Percentiles rank a stretch among this genome's conserved stretches.
Evolutionary conservation across 2,113 vertebrate species (phyloP).

Genomic region (Uria lomvia): DNA sequence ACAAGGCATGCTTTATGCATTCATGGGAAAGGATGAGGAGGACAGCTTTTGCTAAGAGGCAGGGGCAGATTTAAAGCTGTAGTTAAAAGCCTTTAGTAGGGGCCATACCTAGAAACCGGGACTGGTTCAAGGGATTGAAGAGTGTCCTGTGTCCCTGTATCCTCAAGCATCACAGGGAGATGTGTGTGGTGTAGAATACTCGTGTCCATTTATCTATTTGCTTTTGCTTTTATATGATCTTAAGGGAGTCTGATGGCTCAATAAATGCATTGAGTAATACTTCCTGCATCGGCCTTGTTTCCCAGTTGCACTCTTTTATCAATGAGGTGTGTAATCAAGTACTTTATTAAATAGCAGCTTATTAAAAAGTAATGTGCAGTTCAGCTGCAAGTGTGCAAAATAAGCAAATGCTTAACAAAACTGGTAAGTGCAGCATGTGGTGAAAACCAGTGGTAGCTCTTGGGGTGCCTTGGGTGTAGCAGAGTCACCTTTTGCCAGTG

Average conservation of each 20-base stretch:
- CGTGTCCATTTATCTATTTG: not conserved
- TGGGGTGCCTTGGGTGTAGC: not conserved
- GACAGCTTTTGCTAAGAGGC: not conserved
- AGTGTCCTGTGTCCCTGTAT: not conserved
- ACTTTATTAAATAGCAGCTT: not conserved
- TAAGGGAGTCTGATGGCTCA: not conserved
- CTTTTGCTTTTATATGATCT: not conserved
- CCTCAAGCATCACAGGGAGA: not conserved
- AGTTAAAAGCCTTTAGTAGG: not conserved
- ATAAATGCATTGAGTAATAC: conserved; percentile 6
- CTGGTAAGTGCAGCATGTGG: not conserved
- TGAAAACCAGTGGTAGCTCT: not conserved
- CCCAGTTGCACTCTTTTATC: not conserved
- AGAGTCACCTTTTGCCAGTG: not conserved
- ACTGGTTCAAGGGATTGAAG: not conserved
- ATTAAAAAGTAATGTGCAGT: not conserved
- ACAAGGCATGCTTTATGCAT: not conserved
- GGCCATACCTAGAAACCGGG: not conserved
- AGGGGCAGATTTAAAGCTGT: not conserved
- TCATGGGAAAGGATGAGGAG: not conserved
- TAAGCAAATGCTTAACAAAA: not conserved
- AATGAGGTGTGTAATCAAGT: conserved; percentile 2
- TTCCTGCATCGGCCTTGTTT: not conserved
- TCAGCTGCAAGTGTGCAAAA: not conserved
- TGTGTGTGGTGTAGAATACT: not conserved